These are phyloP conservation scores for Cirrhinus mrigala DNA, from an alignment of 2,797 vertebrate genomes.

Conservation along the genomic window DNA sequence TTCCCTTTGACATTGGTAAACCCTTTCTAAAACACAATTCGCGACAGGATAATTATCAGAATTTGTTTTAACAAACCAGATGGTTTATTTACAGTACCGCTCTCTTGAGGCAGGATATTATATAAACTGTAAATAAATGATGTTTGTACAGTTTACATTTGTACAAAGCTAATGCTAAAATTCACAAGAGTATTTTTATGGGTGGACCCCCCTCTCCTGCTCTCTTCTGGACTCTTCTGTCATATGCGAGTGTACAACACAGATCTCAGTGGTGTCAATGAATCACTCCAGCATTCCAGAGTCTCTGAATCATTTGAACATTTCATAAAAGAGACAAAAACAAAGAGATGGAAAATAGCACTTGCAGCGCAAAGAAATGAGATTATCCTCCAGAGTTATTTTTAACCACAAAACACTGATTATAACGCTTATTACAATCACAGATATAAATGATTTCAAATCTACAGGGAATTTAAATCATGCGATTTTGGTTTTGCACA, in stretches of 20 bases:
- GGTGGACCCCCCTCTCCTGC: neutral
- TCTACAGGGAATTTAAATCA: neutral
- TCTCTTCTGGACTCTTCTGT: neutral
- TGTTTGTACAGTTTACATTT: neutral
- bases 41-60: neutral
- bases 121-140: neutral
- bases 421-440: neutral
- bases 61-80: neutral
- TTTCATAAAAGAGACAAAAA: neutral
- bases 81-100: neutral
- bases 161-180: neutral
- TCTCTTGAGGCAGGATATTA: neutral
- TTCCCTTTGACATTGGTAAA: neutral
- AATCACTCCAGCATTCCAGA: neutral
- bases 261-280: neutral
- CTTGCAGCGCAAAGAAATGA: neutral
- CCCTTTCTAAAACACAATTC: neutral
- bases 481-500: neutral
- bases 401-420: slow-evolving; percentile 2
- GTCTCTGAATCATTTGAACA: slow-evolving; percentile 35
- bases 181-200: slow-evolving; percentile 1
- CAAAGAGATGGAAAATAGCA: slow-evolving; percentile 12
- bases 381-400: neutral
- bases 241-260: neutral
- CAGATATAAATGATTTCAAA: neutral